phyloP scores from a whole-genome alignment of 2,797 vertebrate genomes.

The Bryconaethiops microstoma region DNA sequence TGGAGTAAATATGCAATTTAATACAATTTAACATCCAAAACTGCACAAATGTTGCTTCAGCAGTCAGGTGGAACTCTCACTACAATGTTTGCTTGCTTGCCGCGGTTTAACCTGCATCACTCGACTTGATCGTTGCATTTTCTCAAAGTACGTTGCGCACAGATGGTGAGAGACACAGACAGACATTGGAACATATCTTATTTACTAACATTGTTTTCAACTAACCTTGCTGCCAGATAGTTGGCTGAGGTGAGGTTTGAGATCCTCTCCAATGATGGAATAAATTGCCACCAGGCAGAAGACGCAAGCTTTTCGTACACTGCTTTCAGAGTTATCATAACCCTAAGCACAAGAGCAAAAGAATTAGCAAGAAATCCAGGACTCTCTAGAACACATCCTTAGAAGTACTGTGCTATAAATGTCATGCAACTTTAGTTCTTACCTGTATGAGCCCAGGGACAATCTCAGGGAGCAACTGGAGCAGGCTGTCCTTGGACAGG shows the following conservation, averaged over 20 bases:
- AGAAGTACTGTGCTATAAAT: not conserved
- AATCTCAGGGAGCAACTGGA: conserved; percentile 89
- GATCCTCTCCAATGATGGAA: conserved; percentile 93
- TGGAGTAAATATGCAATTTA: too few relatives aligned
- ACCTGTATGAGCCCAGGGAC: conserved; percentile 97
- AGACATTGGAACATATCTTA: too few relatives aligned
- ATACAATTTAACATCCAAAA: too few relatives aligned
- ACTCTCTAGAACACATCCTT: not conserved
- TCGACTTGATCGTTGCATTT: too few relatives aligned
- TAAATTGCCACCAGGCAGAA: conserved; percentile 97
- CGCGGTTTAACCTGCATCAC: too few relatives aligned
- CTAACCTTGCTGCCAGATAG: conserved; percentile 97
- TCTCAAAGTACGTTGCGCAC: too few relatives aligned
- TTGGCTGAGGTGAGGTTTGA: conserved; percentile 95
- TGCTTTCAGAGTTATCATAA: conserved; percentile 98
- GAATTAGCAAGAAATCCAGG: not conserved
- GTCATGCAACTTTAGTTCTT: conserved; percentile 30
- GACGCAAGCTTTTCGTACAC: conserved; percentile 95
- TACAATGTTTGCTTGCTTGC: too few relatives aligned
- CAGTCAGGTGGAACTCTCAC: too few relatives aligned
- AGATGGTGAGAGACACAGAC: too few relatives aligned
- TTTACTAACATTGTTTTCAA: not conserved
- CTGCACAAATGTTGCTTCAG: too few relatives aligned
- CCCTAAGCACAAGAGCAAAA: conserved; percentile 76
- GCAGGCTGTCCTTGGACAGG: conserved; percentile 87